phyloP scores from a whole-genome alignment of 1,140 invertebrate species.

The Sminthurides bifidus region DNA sequence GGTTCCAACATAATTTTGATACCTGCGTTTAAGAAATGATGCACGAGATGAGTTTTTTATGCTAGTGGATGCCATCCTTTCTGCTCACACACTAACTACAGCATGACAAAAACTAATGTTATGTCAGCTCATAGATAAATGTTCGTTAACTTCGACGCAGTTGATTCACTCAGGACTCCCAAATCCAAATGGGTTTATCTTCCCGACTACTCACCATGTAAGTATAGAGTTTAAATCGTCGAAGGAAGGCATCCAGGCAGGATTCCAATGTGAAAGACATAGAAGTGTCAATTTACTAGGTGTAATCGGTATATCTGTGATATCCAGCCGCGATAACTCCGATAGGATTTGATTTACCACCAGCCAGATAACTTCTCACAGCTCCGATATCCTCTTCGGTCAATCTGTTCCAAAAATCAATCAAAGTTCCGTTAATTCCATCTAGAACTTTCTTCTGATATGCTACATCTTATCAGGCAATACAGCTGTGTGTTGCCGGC shows the following conservation, averaged over 20 bases:
- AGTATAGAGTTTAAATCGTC: conserved; percentile 27
- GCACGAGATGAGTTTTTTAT: not conserved
- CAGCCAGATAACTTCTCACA: too few relatives aligned
- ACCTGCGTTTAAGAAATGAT: conserved; percentile 45
- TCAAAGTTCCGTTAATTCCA: too few relatives aligned
- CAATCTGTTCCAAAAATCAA: too few relatives aligned
- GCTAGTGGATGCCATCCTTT: not conserved
- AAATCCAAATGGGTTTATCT: not conserved
- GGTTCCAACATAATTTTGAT: conserved; percentile 86
- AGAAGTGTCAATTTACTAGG: too few relatives aligned
- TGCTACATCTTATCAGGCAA: too few relatives aligned
- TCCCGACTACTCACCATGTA: conserved; percentile 14
- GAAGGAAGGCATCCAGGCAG: conserved; percentile 12
- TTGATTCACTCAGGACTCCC: not conserved
- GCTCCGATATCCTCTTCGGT: too few relatives aligned
- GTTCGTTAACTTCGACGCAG: not conserved
- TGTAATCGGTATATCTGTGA: too few relatives aligned
- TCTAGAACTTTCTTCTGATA: too few relatives aligned
- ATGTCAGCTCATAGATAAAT: not conserved
- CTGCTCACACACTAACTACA: not conserved
- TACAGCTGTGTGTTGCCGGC: too few relatives aligned
- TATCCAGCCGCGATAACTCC: too few relatives aligned
- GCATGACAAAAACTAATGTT: not conserved
- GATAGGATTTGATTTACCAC: too few relatives aligned
- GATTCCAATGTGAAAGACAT: not conserved